Base-by-base conservation (phyloP, 1,140 invertebrate species). In the Trichonephila clavata region DNA sequence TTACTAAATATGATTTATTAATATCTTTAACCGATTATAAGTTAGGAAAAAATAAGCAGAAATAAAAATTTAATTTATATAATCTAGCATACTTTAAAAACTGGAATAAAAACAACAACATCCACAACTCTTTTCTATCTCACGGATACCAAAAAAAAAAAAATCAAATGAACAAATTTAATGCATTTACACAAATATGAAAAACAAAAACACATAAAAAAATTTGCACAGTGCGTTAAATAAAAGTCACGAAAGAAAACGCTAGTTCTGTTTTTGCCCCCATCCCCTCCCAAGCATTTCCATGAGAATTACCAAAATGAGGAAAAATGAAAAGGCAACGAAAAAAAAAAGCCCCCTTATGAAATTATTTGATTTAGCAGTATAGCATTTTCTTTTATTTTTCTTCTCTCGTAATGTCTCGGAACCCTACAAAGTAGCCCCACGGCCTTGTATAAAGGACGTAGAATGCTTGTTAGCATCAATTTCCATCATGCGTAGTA, bases 361-460 rank as follows among this genome's bases (percentile, higher is more conserved):
- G 63, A 68, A 68, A 88, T 88, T 88, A 88, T 88, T 71, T 88
- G 86, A 88, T 88, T 88, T 88, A 88, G 32, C 7, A 6, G 39
- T 68, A 43, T 57, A 57, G 43, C 3, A 20, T 68, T 68, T 68
- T 68, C 59, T 61, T n/a, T 24, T 13, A 21, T 18, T 88, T 50
- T 65, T 32, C 24, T 39, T 68, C n/a, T 88, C 16, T 43, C 27
- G 27, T 77, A 27, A 57, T 88, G 43, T 65, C 21, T 16, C 24
- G 61, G 10, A 24, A 18, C 24, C 60, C 27, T 24, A 14, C 59
- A 21, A 77, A 77, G 32, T 39, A 77, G 71, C 71, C 50, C 84
- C 27, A 61, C 43, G 63, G 86, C 32, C 63, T 14, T 21, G 50
- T 39, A 57, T 32, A n/a, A n/a, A 60, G 84, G 8, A 60, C 14